A percentile compares a stretch with the other conserved stretches of the same genome.
phyloP scores from a whole-genome alignment of 2,113 vertebrate species.

The Atrichornis clamosus region DNA sequence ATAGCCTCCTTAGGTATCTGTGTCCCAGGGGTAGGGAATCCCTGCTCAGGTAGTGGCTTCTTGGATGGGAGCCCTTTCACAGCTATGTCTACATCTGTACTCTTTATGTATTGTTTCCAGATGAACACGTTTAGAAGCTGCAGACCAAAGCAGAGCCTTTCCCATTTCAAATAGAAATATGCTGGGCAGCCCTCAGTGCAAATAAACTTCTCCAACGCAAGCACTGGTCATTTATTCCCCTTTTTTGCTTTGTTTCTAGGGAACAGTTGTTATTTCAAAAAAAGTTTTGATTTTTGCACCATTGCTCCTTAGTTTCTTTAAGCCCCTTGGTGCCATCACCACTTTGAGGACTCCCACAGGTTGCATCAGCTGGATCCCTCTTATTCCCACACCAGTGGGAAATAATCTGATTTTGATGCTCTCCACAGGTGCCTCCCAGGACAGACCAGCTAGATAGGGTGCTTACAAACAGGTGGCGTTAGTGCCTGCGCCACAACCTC shows the following conservation, averaged over 20 bases:
- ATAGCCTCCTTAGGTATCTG: background rate
- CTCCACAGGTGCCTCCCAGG: background rate
- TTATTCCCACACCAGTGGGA: background rate
- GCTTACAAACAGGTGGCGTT: background rate
- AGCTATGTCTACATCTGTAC: background rate
- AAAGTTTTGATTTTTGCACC: background rate
- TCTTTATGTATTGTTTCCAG: background rate
- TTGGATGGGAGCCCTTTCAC: background rate
- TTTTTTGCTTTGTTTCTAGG: background rate
- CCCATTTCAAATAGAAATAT: background rate
- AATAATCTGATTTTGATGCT: background rate
- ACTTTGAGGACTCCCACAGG: rapidly evolving
- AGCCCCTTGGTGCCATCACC: background rate
- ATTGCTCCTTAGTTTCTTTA: background rate
- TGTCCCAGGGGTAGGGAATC: background rate
- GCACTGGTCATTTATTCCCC: background rate
- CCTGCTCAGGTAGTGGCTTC: background rate
- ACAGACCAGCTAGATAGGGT: background rate
- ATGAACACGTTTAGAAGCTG: background rate
- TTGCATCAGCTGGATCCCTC: background rate
- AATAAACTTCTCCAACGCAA: background rate
- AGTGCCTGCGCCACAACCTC: background rate
- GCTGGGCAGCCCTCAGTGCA: background rate
- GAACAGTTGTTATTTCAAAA: background rate
- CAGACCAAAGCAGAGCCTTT: background rate